Conservation (phyloP, 2,113 vertebrate genomes). For the Microcebus ravelobensis region DNA sequence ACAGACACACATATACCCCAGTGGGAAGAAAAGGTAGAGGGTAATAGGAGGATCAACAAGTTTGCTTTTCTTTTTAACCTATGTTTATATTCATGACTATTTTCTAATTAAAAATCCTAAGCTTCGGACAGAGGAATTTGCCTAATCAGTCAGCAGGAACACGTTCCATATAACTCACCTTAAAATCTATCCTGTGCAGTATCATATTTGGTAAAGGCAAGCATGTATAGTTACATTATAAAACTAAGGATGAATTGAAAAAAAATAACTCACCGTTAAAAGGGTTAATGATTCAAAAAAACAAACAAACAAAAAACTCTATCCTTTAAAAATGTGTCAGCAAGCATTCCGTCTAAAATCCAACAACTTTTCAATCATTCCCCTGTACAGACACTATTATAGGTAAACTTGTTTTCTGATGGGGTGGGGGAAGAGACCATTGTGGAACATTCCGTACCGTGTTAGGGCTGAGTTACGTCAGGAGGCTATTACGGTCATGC, state of each 20-base stretch:
- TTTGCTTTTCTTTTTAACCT: background rate
- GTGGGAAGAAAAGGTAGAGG: background rate
- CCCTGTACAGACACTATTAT: background rate
- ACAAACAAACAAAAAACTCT: background rate
- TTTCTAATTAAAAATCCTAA: background rate
- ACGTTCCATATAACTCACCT: background rate
- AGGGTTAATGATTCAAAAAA: background rate
- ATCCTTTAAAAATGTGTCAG: background rate
- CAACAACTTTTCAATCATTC: background rate
- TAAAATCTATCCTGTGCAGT: rapidly evolving
- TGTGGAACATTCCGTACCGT: background rate
- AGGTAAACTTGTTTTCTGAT: conserved; percentile 55
- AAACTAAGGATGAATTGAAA: background rate
- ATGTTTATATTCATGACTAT: background rate
- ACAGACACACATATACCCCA: background rate
- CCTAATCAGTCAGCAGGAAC: background rate
- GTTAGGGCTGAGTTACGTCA: conserved; percentile 40
- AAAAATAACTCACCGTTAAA: background rate
- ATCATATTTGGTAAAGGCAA: background rate
- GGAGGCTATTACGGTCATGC: conserved; percentile 58
- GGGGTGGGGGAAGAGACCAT: background rate
- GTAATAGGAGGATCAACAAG: background rate
- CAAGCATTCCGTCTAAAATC: background rate
- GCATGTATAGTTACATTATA: background rate
- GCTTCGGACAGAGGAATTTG: background rate